phyloP scores from a whole-genome alignment of 1,140 invertebrate species.

The Cheumatopsyche charites region DNA sequence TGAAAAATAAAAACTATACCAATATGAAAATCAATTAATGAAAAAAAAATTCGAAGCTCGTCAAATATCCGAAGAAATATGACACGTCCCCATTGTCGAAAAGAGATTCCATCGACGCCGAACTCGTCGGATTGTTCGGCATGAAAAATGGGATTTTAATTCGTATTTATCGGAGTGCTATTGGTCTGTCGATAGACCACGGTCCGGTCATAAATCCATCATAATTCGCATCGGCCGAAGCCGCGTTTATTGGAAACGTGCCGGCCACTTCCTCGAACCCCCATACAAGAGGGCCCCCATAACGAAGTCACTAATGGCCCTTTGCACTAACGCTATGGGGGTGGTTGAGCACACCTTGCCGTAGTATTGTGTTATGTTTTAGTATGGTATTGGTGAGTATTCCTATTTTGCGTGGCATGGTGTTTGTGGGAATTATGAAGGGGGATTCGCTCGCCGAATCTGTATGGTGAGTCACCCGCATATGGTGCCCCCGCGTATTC shows the following conservation, averaged over 20 bases:
- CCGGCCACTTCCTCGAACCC: background rate
- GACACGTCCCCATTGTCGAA: too few species aligned
- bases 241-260: slow-evolving; percentile 29
- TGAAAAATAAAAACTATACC: too few species aligned
- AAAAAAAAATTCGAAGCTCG: too few species aligned
- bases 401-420: too few species aligned
- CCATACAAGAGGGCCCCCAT: slow-evolving; percentile 5
- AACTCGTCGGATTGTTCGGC: background rate
- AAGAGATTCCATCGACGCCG: background rate
- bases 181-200: slow-evolving; percentile 20
- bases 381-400: too few species aligned
- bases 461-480: slow-evolving; percentile 27
- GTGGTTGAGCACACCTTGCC: background rate
- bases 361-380: too few species aligned
- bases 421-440: too few species aligned
- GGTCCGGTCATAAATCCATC: slow-evolving; percentile 28
- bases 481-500: slow-evolving; percentile 27
- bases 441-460: slow-evolving; percentile 12
- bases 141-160: slow-evolving; percentile 26
- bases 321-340: slow-evolving; percentile 1
- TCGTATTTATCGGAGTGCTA: slow-evolving; percentile 14
- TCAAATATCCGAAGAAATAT: too few species aligned
- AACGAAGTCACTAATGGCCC: slow-evolving; percentile 37
- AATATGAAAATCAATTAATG: too few species aligned
- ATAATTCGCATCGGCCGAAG: slow-evolving; percentile 26